Evolutionary conservation across 2,113 vertebrate species (phyloP), one percentile per base, ranked within the genome.

Genomic region (Gracilinanus agilis): DNA sequence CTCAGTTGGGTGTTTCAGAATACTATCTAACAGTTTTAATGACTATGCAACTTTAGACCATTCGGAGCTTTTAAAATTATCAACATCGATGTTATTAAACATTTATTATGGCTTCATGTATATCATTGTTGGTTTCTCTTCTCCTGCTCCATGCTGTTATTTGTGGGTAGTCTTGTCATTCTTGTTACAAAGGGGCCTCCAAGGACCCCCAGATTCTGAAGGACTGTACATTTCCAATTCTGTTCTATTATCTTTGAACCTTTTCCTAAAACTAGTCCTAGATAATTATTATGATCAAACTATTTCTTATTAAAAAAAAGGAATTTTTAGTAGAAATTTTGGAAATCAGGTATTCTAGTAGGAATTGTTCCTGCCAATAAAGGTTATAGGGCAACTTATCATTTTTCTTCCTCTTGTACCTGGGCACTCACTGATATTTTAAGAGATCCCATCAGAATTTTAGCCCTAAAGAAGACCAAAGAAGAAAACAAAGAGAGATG

Each of bases 1-100:
- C 8, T 89, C 11, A 49, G 9, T 94, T 24, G 5, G 67, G 44
- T 88, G 56, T 4, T 94, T 96, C 13, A 23, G 54, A 92, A 93
- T 53, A 92, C 8, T 92, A 88, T 23, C 40, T 56, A 90, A 92
- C n/a, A 89, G 25, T 91, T 92, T 44, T 96, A 56, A 44, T 55
- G 53, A 88, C 25, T 34, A 7, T 24, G 53, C 8, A 44, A 12
- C 44, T 44, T 91, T 3, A 89, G 58, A 89, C 44, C 8, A 40
- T 34, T 53, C 54, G 19, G 89, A 83, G 19, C 44, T 89, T 95
- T 90, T 44, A 90, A 34, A 40, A 61, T 89, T 54, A 34, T 53
- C 56, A 93, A 90, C 13, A 75, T n/a, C 34, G 55, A 75, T 53
- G 10, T 75, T 24, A 93, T 56, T 88, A 92, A 91, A 94, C 19